Base-by-base conservation (phyloP, 2,113 vertebrate genomes). In the Zonotrichia leucophrys region DNA sequence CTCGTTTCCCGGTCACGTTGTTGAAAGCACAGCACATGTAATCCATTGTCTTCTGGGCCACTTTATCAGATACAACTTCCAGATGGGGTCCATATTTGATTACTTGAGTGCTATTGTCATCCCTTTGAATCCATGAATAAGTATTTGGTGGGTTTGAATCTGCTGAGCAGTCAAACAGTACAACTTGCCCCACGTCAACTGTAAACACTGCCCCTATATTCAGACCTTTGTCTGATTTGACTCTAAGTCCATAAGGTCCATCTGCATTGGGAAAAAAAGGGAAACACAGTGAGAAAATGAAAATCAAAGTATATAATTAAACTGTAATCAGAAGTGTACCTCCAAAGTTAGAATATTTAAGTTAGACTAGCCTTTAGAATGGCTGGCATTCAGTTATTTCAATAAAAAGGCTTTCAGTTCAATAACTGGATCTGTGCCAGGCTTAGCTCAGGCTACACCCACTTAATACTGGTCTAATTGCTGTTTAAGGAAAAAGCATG, bases 121-220 rank as follows among this genome's bases (percentile, higher is more conserved):
- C 96, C 85, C 97, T 99, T 37, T 95, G 98, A 92, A 99, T 98
- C 99, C 99, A 99, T 11, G 97, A 98, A 14, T 98, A 99, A 92
- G 97, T 98, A 96, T 99, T 99, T 52, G 99, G 99, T 47, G 99
- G 99, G 83, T 99, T 99, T 69, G 99, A 99, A 67, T 99, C 99
- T 4, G 99, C 99, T 35, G 98, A 98, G 96, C 99, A 99, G 82
- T 99, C 97, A 15, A 99, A 99, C 77, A 98, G 98, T 68, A 98
- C 96, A 64, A 98, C 97, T 95, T 99, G 98, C 52, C 99, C 99
- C 10, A 98, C 83, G 70, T 99, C 98, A 85, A 99, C 97, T 39
- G 99, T 99, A 92, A 99, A 99, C 78, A 99, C 98, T 19, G 98
- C 97, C 13, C 98, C 98, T 31, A 98, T 98, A 70, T 98, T 98